Conservation (phyloP, 2,888 invertebrate genomes). For the Operophtera brumata region DNA sequence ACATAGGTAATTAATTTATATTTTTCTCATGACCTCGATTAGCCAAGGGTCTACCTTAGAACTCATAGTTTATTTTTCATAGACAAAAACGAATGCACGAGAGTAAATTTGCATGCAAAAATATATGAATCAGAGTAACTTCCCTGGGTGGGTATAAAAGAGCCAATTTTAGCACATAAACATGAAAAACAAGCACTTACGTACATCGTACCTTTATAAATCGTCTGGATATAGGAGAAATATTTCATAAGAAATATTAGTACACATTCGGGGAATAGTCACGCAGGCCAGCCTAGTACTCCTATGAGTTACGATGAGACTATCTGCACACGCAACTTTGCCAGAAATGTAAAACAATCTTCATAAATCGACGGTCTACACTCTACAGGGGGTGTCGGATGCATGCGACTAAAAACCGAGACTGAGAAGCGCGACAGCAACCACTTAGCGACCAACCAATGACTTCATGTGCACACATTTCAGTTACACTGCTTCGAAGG, state of each 20-base stretch:
- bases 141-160: background rate
- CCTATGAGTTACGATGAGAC: conserved; percentile 19
- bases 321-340: conserved; percentile 32
- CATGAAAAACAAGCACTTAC: background rate
- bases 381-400: background rate
- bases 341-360: conserved; percentile 55
- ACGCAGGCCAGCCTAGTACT: conserved; percentile 12
- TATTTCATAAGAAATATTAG: conserved; percentile 20
- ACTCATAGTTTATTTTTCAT: too few relatives aligned
- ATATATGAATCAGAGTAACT: too few relatives aligned
- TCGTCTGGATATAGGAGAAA: background rate
- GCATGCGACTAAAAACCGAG: background rate
- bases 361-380: conserved; percentile 63
- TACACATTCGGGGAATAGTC: conserved; percentile 12
- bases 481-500: too few relatives aligned
- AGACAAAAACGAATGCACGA: too few relatives aligned
- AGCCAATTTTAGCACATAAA: background rate
- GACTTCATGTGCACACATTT: too few relatives aligned
- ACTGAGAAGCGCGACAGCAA: background rate
- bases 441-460: too few relatives aligned
- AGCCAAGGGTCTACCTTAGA: too few relatives aligned
- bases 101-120: too few relatives aligned
- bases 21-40: too few relatives aligned
- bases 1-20: too few relatives aligned
- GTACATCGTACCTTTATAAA: conserved; percentile 5